These are phyloP conservation scores for Peribatodes rhomboidaria DNA, from an alignment of 2,888 invertebrate genomes.

Conservation along the genomic window DNA sequence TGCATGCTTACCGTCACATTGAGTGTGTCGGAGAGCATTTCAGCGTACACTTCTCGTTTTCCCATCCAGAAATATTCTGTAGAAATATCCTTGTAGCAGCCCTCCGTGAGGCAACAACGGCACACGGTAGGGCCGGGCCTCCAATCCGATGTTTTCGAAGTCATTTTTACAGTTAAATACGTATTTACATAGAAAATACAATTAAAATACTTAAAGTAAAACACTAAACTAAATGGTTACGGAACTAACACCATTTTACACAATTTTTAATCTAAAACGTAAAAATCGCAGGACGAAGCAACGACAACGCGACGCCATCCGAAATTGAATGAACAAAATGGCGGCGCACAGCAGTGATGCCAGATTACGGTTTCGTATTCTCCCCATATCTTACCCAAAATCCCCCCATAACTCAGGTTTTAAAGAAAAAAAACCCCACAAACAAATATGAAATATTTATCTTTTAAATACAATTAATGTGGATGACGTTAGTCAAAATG, in stretches of 20 bases:
- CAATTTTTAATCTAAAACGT: constrained; percentile 14
- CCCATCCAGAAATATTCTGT: constrained; percentile 85
- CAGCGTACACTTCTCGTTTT: constrained; percentile 78
- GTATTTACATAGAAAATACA: constrained; percentile 63
- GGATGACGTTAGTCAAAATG: no score
- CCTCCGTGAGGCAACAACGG: constrained; percentile 78
- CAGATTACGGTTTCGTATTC: no score
- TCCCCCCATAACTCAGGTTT: no score
- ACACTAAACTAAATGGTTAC: constrained; percentile 47
- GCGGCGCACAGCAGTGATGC: no score
- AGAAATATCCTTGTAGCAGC: constrained; percentile 82
- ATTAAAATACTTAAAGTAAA: constrained; percentile 52
- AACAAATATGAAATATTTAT: no score
- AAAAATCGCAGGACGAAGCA: constrained; percentile 9
- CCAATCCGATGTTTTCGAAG: constrained; percentile 74
- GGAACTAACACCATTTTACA: constrained; percentile 42
- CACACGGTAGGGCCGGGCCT: constrained; percentile 79
- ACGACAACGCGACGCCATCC: constrained; percentile 42
- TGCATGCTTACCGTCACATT: constrained; percentile 67
- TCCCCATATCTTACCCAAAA: no score
- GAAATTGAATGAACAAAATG: constrained; percentile 18
- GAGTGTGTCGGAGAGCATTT: constrained; percentile 77
- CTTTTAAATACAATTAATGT: no score
- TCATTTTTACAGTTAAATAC: constrained; percentile 67
- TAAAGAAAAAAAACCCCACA: no score